Evolutionary conservation across 2,797 vertebrate genomes (phyloP).

Genomic region (Sebastes vulpes): DNA sequence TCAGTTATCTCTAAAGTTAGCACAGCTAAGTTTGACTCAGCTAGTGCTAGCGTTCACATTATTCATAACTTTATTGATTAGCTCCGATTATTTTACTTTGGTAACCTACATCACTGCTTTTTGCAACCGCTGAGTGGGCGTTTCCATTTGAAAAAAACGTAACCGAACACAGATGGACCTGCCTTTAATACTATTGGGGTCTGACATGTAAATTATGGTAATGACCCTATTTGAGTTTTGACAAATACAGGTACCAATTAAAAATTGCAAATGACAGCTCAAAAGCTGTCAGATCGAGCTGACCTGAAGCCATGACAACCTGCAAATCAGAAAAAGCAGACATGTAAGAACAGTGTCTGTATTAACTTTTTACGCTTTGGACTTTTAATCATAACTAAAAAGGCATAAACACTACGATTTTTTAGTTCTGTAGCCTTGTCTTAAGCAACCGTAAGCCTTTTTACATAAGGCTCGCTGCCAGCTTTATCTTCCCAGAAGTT

Average conservation of each 20-base stretch:
- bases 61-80: too few relatives aligned
- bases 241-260: background rate
- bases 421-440: slow-evolving; percentile 19
- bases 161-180: too few relatives aligned
- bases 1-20: too few relatives aligned
- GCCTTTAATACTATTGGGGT: background rate
- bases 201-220: background rate
- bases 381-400: slow-evolving; percentile 2
- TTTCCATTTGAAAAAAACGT: too few relatives aligned
- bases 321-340: background rate
- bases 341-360: background rate
- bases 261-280: background rate
- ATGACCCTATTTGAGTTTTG: background rate
- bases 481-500: slow-evolving; percentile 1
- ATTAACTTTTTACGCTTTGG: background rate
- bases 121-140: too few relatives aligned
- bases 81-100: too few relatives aligned
- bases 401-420: background rate
- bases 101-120: too few relatives aligned
- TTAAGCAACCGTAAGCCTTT: slow-evolving; percentile 21
- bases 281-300: background rate
- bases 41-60: too few relatives aligned
- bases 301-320: background rate
- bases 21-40: too few relatives aligned
- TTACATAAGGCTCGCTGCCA: slow-evolving; percentile 5